phyloP scores from a whole-genome alignment of 1,140 invertebrate species.

The Araneus ventricosus region DNA sequence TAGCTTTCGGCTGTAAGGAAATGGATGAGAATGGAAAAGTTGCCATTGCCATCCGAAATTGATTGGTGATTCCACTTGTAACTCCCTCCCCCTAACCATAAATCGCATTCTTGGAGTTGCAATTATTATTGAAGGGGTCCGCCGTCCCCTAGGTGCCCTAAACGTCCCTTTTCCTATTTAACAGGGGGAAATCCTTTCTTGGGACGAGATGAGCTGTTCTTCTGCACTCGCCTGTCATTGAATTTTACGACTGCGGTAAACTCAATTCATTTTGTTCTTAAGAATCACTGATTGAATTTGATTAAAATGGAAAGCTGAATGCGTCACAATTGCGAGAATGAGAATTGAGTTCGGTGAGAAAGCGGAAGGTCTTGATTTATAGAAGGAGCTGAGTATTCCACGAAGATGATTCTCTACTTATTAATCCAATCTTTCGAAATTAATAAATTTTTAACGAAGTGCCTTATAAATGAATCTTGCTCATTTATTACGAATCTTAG shows the following conservation, averaged over 20 bases:
- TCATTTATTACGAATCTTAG: too few relatives aligned
- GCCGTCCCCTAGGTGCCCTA: slow-evolving; percentile 58
- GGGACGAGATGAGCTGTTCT: slow-evolving; percentile 27
- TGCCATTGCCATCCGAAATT: slow-evolving; percentile 44
- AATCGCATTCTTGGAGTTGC: slow-evolving; percentile 44
- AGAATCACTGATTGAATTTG: slow-evolving; percentile 27
- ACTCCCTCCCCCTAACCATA: slow-evolving; percentile 39
- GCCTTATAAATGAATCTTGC: too few relatives aligned
- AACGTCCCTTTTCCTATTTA: slow-evolving; percentile 56
- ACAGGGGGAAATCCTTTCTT: slow-evolving; percentile 16
- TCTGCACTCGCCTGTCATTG: slow-evolving; percentile 29
- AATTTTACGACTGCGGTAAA: slow-evolving; percentile 52
- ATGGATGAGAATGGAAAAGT: slow-evolving; percentile 12
- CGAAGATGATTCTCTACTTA: too few relatives aligned
- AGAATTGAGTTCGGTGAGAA: neutral
- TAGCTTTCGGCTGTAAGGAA: neutral
- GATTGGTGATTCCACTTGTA: slow-evolving; percentile 51
- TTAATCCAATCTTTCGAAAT: too few relatives aligned
- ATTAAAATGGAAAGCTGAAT: slow-evolving; percentile 27
- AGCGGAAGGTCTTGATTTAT: neutral
- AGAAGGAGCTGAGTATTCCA: too few relatives aligned
- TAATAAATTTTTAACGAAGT: too few relatives aligned
- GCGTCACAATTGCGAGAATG: neutral
- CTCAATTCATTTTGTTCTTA: slow-evolving; percentile 42
- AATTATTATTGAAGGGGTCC: slow-evolving; percentile 54